Conservation (phyloP, 2,888 invertebrate species). For the Notodonta ziczac region DNA sequence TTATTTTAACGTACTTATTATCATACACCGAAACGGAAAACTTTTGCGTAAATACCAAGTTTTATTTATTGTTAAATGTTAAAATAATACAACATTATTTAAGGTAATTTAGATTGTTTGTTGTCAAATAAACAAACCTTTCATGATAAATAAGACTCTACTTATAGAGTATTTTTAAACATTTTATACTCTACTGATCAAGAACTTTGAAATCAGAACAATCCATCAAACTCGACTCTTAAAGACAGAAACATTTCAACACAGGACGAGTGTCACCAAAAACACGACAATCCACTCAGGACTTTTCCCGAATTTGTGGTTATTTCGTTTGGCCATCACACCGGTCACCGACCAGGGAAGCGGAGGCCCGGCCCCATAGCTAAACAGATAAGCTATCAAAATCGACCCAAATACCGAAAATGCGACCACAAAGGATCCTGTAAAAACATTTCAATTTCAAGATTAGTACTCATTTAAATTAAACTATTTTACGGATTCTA, state of each 20-base stretch:
- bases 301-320: background rate
- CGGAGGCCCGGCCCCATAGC: slow-evolving; percentile 43
- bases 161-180: too few relatives aligned
- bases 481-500: too few relatives aligned
- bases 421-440: slow-evolving; percentile 1
- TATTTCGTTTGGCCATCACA: slow-evolving; percentile 9
- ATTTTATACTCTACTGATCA: too few relatives aligned
- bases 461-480: too few relatives aligned
- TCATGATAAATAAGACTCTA: too few relatives aligned
- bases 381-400: slow-evolving; percentile 48
- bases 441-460: too few relatives aligned
- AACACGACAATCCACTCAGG: background rate
- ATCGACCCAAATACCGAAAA: slow-evolving; percentile 36
- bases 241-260: too few relatives aligned
- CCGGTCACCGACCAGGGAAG: slow-evolving; percentile 39
- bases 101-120: too few relatives aligned
- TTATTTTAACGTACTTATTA: background rate
- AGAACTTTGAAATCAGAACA: too few relatives aligned
- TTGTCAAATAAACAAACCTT: too few relatives aligned
- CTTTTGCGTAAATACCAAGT: background rate
- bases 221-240: too few relatives aligned
- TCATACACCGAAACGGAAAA: background rate
- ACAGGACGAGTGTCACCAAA: background rate
- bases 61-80: background rate
- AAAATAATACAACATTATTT: too few relatives aligned